phyloP scores from a whole-genome alignment of 1,140 invertebrate genomes.

The Propsilocerus akamusi region DNA sequence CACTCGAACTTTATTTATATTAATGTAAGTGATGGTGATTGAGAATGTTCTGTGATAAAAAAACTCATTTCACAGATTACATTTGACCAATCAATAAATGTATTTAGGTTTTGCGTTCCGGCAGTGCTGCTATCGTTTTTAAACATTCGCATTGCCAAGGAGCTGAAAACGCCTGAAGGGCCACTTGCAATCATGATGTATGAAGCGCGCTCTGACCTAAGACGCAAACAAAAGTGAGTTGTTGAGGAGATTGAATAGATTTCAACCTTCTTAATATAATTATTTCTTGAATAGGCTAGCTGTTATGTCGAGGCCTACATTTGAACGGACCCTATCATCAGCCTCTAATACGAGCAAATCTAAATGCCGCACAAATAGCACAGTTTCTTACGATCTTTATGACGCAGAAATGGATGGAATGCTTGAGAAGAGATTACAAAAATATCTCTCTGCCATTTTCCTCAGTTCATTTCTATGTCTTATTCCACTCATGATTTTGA shows the following conservation, averaged over 20 bases:
- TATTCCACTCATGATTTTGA: conserved; percentile 45
- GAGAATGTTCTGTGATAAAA: conserved; percentile 9
- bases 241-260: too few relatives aligned
- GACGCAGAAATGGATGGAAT: conserved; percentile 40
- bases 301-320: conserved; percentile 8
- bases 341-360: too few relatives aligned
- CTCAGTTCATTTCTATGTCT: conserved; percentile 42
- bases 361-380: too few relatives aligned
- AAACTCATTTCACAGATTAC: background rate
- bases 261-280: too few relatives aligned
- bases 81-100: conserved; percentile 3
- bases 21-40: conserved; percentile 31
- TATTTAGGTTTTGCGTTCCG: conserved; percentile 40
- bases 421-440: conserved; percentile 44
- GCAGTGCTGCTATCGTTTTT: conserved; percentile 38
- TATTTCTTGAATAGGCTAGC: background rate
- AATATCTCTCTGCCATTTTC: conserved; percentile 44
- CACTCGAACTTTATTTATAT: conserved; percentile 34
- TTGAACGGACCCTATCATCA: conserved; percentile 8
- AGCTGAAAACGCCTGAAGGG: conserved; percentile 34
- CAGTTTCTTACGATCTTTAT: conserved; percentile 24
- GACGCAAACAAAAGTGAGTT: conserved; percentile 22
- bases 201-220: conserved; percentile 23
- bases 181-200: conserved; percentile 31
- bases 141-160: conserved; percentile 37